These are phyloP conservation scores for Brenthis hecate DNA, from an alignment of 2,888 invertebrate species.

Conservation along the genomic window DNA sequence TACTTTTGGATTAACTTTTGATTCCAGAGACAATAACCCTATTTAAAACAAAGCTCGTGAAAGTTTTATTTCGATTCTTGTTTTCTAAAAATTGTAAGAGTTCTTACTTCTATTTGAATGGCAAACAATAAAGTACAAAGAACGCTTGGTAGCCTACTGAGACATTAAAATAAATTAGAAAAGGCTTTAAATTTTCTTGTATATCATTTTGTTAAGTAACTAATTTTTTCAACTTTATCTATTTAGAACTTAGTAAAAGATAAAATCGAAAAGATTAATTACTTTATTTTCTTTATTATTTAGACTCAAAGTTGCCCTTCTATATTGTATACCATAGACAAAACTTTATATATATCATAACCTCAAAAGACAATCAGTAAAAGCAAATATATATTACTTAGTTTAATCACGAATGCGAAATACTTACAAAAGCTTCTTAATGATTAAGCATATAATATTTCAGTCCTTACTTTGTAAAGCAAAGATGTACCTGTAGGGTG, in stretches of 20 bases:
- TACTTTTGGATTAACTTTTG: slow-evolving; percentile 1
- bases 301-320: too few relatives aligned
- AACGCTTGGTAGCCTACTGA: slow-evolving; percentile 41
- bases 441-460: background rate
- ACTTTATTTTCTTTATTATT: too few relatives aligned
- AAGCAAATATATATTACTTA: background rate
- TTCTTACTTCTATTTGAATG: slow-evolving; percentile 48
- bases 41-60: background rate
- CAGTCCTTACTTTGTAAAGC: slow-evolving; percentile 1
- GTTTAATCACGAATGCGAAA: background rate
- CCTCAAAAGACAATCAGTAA: slow-evolving; percentile 2
- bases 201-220: slow-evolving; percentile 18
- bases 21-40: background rate
- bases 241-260: background rate
- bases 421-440: background rate
- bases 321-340: too few relatives aligned
- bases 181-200: slow-evolving; percentile 28
- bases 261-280: too few relatives aligned
- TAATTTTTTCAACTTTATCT: slow-evolving; percentile 24
- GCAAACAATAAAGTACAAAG: slow-evolving; percentile 51
- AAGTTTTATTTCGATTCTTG: background rate
- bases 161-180: slow-evolving; percentile 38
- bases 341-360: background rate
- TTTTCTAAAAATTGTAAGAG: slow-evolving; percentile 7
- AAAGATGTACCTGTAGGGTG: slow-evolving; percentile 26